phyloP scores from a whole-genome alignment of 2,797 vertebrate genomes.

The Bradypodion ventrale region DNA sequence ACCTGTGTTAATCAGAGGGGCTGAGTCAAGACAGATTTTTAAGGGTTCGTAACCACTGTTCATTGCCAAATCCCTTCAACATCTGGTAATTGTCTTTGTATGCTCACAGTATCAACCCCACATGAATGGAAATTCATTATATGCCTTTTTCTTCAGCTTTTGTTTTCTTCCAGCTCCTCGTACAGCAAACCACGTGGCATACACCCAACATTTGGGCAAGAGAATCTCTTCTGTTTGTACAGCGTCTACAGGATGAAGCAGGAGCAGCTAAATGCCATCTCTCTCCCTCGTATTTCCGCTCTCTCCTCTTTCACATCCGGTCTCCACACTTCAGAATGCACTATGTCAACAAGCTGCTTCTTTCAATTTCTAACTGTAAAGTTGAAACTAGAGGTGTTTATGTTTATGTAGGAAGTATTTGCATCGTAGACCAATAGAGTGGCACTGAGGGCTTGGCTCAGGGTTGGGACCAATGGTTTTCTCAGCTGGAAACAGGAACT shows the following conservation, averaged over 20 bases:
- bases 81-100: slow-evolving; percentile 43
- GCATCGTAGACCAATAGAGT: slow-evolving; percentile 68
- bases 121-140: slow-evolving; percentile 51
- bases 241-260: slow-evolving; percentile 43
- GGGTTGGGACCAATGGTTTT: slow-evolving; percentile 31
- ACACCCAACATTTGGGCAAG: slow-evolving; percentile 56
- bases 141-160: slow-evolving; percentile 45
- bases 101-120: slow-evolving; percentile 37
- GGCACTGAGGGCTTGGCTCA: slow-evolving; percentile 23
- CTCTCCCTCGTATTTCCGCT: slow-evolving; percentile 5
- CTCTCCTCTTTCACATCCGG: slow-evolving; percentile 20
- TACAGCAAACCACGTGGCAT: slow-evolving; percentile 59
- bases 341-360: slow-evolving; percentile 50
- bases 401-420: slow-evolving; percentile 75
- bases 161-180: slow-evolving; percentile 62
- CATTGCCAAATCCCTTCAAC: slow-evolving; percentile 56
- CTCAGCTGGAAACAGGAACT: slow-evolving; percentile 77
- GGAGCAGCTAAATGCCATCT: slow-evolving; percentile 49
- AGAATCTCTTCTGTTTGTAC: slow-evolving; percentile 56
- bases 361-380: slow-evolving; percentile 52
- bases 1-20: slow-evolving; percentile 30
- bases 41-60: slow-evolving; percentile 60
- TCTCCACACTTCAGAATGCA: slow-evolving; percentile 42
- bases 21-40: slow-evolving; percentile 51
- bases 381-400: slow-evolving; percentile 71